Evolutionary conservation across 2,888 invertebrate genomes (phyloP).

Genomic region (Phengaris arion): DNA sequence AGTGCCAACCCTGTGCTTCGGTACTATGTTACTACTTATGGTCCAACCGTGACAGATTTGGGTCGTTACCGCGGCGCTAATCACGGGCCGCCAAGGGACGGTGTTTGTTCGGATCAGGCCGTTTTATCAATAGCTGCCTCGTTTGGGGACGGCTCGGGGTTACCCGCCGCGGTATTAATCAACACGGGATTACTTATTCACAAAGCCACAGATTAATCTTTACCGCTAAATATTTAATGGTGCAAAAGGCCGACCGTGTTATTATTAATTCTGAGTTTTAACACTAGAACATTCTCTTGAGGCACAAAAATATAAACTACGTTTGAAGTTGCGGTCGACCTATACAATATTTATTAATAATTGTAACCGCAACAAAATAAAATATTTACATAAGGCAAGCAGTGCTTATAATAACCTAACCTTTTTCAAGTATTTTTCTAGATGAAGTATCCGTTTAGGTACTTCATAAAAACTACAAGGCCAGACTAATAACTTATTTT

Average conservation of each 20-base stretch:
- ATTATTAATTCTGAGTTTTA: no score
- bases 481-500: no score
- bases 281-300: neutral
- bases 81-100: slow-evolving; percentile 52
- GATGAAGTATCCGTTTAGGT: no score
- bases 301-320: no score
- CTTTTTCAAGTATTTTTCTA: neutral
- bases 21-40: neutral
- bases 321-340: no score
- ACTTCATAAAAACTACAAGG: no score
- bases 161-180: neutral
- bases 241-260: neutral
- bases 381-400: neutral
- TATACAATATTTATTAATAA: no score
- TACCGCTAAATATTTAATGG: neutral
- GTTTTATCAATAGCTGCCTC: slow-evolving; percentile 43
- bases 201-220: neutral
- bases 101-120: slow-evolving; percentile 56
- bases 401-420: neutral
- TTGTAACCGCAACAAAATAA: no score
- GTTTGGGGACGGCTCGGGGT: slow-evolving; percentile 33
- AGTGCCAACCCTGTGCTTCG: slow-evolving; percentile 34
- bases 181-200: neutral
- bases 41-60: slow-evolving; percentile 43
- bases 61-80: slow-evolving; percentile 50